These are phyloP conservation scores for Ornithoptera alexandrae DNA, from an alignment of 2,888 invertebrate genomes.

Conservation along the genomic window DNA sequence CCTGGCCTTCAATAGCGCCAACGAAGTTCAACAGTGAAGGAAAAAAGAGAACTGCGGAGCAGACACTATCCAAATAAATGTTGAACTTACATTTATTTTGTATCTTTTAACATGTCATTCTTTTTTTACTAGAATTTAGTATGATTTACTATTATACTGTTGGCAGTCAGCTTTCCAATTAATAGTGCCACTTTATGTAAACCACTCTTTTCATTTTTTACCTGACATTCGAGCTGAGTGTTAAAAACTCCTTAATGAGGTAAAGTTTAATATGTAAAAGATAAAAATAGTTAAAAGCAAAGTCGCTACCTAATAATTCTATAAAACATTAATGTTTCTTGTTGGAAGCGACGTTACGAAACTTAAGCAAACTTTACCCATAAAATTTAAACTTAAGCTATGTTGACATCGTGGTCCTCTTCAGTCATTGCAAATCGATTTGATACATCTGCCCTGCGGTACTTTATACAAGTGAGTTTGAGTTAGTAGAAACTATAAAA, in stretches of 20 bases:
- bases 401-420: slow-evolving; percentile 11
- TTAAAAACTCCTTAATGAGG: background rate
- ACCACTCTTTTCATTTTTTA: no score
- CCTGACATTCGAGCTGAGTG: no score
- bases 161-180: no score
- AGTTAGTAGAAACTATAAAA: background rate
- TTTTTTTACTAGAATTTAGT: no score
- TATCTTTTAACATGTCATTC: no score
- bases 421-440: slow-evolving; percentile 18
- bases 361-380: slow-evolving; percentile 14
- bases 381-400: slow-evolving; percentile 20
- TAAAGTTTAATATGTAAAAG: background rate
- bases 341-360: background rate
- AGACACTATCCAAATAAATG: no score
- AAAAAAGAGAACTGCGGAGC: no score
- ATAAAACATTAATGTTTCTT: background rate
- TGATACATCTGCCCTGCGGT: slow-evolving; percentile 12
- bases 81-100: no score
- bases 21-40: no score
- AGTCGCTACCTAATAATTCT: background rate
- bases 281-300: background rate
- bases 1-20: no score
- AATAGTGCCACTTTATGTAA: no score
- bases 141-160: no score
- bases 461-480: background rate